These are phyloP conservation scores for Amia ocellicauda DNA, from an alignment of 2,113 vertebrate species.

Conservation along the genomic window DNA sequence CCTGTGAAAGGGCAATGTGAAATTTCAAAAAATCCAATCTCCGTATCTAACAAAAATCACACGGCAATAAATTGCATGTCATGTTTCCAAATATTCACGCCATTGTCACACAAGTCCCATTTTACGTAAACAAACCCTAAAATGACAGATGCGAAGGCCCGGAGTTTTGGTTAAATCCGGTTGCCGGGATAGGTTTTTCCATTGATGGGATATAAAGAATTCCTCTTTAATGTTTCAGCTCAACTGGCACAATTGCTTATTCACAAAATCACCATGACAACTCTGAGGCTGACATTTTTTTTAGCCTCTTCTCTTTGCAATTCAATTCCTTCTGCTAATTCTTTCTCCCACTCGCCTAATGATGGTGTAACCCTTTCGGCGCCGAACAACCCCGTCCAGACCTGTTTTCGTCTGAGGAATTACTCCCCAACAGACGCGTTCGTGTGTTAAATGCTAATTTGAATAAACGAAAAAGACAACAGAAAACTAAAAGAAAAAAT, in stretches of 20 bases:
- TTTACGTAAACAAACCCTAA: too few relatives aligned
- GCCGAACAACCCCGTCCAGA: constrained; percentile 15
- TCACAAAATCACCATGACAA: constrained; percentile 69
- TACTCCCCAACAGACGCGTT: too few relatives aligned
- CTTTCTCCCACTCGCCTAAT: constrained; percentile 26
- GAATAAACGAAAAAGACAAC: too few relatives aligned
- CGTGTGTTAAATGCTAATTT: too few relatives aligned
- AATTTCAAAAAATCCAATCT: background rate
- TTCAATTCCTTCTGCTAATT: constrained; percentile 46
- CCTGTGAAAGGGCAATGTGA: constrained; percentile 7
- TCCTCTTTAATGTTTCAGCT: constrained; percentile 49
- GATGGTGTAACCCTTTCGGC: constrained; percentile 23
- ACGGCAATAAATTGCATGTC: too few relatives aligned
- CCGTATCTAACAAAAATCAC: too few relatives aligned
- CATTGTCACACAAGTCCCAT: too few relatives aligned
- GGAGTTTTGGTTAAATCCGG: background rate
- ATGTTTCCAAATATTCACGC: too few relatives aligned
- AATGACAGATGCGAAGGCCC: too few relatives aligned
- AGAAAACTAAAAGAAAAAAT: too few relatives aligned
- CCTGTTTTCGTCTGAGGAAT: too few relatives aligned
- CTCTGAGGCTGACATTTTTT: constrained; percentile 55
- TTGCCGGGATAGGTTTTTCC: background rate
- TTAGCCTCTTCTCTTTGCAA: constrained; percentile 36
- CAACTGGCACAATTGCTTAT: constrained; percentile 57
- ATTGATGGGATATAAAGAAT: constrained; percentile 28